Conservation (phyloP, 2,888 invertebrate genomes). For the Sipunculus nudus region DNA sequence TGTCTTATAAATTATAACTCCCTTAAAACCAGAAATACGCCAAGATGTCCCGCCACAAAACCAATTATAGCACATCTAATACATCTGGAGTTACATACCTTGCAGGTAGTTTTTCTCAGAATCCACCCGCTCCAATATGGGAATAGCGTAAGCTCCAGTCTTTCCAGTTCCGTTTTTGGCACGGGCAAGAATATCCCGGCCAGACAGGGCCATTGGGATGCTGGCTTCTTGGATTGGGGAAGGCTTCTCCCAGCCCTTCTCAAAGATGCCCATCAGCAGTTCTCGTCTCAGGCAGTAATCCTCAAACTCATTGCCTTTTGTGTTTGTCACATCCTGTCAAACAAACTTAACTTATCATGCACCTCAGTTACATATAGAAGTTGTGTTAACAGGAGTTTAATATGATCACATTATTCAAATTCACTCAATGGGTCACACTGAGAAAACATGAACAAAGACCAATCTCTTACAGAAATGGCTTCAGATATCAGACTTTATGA, state of each 20-base stretch:
- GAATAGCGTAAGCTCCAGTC: conserved; percentile 99
- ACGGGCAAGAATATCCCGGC: conserved; percentile 96
- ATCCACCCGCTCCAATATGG: conserved; percentile 89
- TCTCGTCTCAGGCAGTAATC: conserved; percentile 98
- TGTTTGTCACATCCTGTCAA: conserved; percentile 95
- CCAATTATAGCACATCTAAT: no score
- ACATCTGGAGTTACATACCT: conserved; percentile 69
- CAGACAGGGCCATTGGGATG: conserved; percentile 97
- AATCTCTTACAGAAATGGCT: no score
- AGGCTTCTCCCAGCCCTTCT: conserved; percentile 99
- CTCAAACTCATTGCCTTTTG: conserved; percentile 99
- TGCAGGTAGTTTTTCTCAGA: conserved; percentile 89
- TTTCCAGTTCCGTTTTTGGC: conserved; percentile 99
- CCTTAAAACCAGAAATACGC: no score
- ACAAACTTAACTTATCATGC: conserved; percentile 8
- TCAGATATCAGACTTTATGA: no score
- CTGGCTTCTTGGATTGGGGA: conserved; percentile 96
- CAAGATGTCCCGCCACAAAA: no score
- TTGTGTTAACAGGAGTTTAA: no score
- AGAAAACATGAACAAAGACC: no score
- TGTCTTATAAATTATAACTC: no score
- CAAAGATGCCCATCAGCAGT: conserved; percentile 99
- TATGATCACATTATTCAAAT: no score
- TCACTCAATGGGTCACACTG: no score
- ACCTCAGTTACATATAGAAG: background rate